Evolutionary conservation across 2,797 vertebrate species (phyloP), one percentile per base, ranked within the genome.

Genomic region (Chromis chromis): DNA sequence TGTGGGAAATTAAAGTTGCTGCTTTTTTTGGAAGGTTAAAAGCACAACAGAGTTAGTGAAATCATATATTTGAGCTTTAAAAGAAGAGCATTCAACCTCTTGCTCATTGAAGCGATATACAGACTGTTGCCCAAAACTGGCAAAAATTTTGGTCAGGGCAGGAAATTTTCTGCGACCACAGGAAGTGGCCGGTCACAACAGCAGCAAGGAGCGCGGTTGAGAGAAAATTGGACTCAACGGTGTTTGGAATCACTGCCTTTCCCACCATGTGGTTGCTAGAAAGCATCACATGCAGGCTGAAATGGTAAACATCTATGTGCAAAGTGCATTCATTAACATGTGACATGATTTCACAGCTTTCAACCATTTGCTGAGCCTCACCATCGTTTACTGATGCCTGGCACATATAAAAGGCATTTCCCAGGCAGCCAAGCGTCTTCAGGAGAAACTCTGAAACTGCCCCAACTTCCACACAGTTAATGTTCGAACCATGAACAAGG

Each of bases 131-230:
- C 44, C 33, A 17, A 71, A 77, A 59, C 22, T 33, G 65, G 49
- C 14, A 54, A 50, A 78, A 69, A 31, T 54, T 31, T 27, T 80
- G 58, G 48, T 69, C 81, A 57, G 3, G 42, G 65, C 28, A 61
- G 74, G 78, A 70, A 82, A 65, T 85, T 49, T 70, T 79, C 19
- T 49, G 60, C 9, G 65, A 83, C 83, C 85, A 88, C 86, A 88
- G 81, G 88, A 91, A 85, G 81, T 81, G 62, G 70, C 53, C 8
- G 13, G 70, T 76, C 76, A 70, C 56, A 68, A 60, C 56, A 49
- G 69, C 62, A 54, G 13, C 76, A 27, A 67, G 60, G 57, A 82
- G 60, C 42, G 44, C 48, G 31, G 31, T 67, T 27, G 17, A 70
- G 77, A 58, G 55, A 66, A 76, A 72, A 74, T 17, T 73, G 53